Evolutionary conservation across 2,113 vertebrate species (phyloP).

Genomic region (Gadus chalcogrammus): DNA sequence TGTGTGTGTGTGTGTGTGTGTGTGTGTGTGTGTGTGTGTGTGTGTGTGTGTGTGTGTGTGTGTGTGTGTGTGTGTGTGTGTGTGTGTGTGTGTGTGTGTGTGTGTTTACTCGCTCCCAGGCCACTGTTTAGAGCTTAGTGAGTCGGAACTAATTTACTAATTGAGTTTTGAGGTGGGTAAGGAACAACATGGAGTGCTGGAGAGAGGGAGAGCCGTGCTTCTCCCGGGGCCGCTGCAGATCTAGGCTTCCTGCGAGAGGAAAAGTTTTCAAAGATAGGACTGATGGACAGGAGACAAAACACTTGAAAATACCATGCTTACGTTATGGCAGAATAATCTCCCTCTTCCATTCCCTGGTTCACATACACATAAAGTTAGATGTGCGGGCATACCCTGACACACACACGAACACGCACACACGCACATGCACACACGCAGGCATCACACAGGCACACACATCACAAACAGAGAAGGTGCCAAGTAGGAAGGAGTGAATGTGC

Average conservation of each 20-base stretch:
- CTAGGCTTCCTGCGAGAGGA: constrained; percentile 17
- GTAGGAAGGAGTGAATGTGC: not conserved
- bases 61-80: not conserved
- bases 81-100: constrained; percentile 31
- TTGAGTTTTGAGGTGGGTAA: constrained; percentile 71
- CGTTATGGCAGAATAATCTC: constrained; percentile 13
- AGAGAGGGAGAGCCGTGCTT: constrained; percentile 27
- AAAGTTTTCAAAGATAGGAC: not conserved
- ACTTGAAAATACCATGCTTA: not conserved
- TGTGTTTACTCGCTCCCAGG: constrained; percentile 71
- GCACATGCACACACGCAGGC: constrained; percentile 18
- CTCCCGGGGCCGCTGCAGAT: constrained; percentile 26
- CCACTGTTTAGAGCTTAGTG: constrained; percentile 75
- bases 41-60: too few species aligned
- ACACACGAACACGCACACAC: not conserved
- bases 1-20: too few species aligned
- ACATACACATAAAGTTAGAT: constrained; percentile 7
- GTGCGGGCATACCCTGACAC: not conserved
- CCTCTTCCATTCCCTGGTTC: not conserved
- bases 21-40: constrained; percentile 31
- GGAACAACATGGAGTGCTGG: constrained; percentile 21
- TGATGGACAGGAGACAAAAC: too few species aligned
- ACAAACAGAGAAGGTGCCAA: too few species aligned
- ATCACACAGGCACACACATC: constrained; percentile 3
- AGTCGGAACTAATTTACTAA: constrained; percentile 81